phyloP scores from a whole-genome alignment of 2,888 invertebrate genomes.

The Agrypnus murinus region DNA sequence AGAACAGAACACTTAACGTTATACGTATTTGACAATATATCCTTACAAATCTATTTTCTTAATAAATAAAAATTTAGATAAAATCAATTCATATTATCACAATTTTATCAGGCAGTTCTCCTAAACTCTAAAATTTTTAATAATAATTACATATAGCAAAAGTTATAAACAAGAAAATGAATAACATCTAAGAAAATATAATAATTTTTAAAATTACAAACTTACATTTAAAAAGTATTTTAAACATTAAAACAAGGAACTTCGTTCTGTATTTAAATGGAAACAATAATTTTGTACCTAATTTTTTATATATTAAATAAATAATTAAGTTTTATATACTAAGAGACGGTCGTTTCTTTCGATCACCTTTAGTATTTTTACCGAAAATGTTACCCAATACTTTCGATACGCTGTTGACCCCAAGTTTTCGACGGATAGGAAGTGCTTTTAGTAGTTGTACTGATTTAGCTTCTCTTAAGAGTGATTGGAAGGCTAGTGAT shows the following conservation, averaged over 20 bases:
- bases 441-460: conserved; percentile 80
- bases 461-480: conserved; percentile 84
- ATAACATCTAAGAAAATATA: neutral
- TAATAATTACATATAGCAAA: neutral
- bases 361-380: conserved; percentile 83
- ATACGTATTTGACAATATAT: conserved; percentile 28
- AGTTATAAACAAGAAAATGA: neutral
- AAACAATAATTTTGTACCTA: conserved; percentile 33
- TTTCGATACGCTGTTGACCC: conserved; percentile 86
- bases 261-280: conserved; percentile 14
- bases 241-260: conserved; percentile 34
- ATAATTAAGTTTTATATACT: conserved; percentile 77
- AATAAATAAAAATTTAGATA: conserved; percentile 48
- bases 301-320: neutral
- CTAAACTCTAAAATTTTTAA: conserved; percentile 24
- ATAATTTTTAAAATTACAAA: neutral
- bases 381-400: conserved; percentile 87
- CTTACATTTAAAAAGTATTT: conserved; percentile 8
- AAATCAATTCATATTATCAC: conserved; percentile 46
- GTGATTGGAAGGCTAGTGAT: conserved; percentile 85
- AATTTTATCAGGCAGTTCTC: conserved; percentile 46
- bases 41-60: conserved; percentile 23
- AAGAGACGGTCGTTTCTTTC: conserved; percentile 85
- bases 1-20: conserved; percentile 6
- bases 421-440: conserved; percentile 82